Evolutionary conservation across 2,888 invertebrate genomes (phyloP).

Genomic region (Cyrtodaria siliqua): DNA sequence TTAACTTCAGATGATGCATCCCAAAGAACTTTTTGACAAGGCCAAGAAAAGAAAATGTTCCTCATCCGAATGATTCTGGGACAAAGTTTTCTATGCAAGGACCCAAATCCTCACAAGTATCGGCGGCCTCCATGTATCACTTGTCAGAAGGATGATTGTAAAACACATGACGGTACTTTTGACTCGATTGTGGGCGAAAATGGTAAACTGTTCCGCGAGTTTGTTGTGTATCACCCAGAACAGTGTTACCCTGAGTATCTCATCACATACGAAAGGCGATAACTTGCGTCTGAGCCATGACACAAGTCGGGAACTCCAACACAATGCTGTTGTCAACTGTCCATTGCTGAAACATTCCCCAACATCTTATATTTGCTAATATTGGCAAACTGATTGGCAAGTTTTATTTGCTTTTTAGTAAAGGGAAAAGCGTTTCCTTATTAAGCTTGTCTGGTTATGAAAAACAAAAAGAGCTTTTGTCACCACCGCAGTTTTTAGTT

Average conservation of each 20-base stretch:
- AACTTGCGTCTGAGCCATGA: no score
- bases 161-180: conserved; percentile 35
- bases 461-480: no score
- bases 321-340: no score
- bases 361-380: no score
- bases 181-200: conserved; percentile 70
- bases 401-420: no score
- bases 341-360: no score
- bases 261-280: conserved; percentile 68
- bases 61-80: conserved; percentile 69
- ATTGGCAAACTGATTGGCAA: no score
- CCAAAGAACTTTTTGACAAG: conserved; percentile 28
- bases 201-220: conserved; percentile 68
- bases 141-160: conserved; percentile 56
- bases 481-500: no score
- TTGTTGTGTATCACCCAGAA: conserved; percentile 69
- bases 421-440: no score
- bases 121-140: conserved; percentile 60
- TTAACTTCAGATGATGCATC: conserved; percentile 65
- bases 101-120: conserved; percentile 60
- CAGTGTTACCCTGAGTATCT: conserved; percentile 75
- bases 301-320: no score
- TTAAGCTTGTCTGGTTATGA: no score
- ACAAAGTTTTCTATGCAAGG: conserved; percentile 49
- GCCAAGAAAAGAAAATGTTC: conserved; percentile 64